Percentiles rank a stretch among this genome's conserved stretches.
phyloP scores from a whole-genome alignment of 2,113 vertebrate genomes.

The Ptilorrhoa leucosticta region DNA sequence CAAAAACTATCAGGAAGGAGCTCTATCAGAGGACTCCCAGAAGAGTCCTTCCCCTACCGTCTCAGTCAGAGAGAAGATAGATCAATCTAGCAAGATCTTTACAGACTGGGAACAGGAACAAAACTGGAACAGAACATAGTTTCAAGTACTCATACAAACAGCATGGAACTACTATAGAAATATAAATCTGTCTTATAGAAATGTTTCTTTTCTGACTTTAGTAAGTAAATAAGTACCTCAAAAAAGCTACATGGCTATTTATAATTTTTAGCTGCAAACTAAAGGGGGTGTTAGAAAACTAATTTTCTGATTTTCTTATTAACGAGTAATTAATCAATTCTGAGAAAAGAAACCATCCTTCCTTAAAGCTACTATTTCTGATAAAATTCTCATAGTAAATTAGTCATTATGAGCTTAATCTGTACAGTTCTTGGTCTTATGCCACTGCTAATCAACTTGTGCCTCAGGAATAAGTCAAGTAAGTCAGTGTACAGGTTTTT shows the following conservation, averaged over 20 bases:
- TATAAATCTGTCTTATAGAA: neutral
- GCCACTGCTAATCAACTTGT: neutral
- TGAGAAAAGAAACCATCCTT: neutral
- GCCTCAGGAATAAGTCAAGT: conserved; percentile 69
- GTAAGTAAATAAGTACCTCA: neutral
- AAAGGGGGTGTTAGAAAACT: neutral
- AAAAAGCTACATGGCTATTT: neutral
- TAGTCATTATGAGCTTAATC: neutral
- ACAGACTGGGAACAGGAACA: neutral
- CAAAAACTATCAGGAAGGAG: neutral
- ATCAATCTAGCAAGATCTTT: neutral
- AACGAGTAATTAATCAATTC: neutral
- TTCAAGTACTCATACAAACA: neutral
- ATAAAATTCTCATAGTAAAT: neutral
- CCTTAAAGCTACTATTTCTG: neutral
- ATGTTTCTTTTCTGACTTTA: neutral
- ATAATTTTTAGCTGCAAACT: neutral
- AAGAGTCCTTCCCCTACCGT: neutral
- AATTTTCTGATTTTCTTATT: neutral
- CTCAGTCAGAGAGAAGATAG: neutral
- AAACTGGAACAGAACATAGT: neutral
- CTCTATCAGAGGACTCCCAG: neutral
- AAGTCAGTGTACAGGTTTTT: conserved; percentile 69
- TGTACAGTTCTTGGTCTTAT: neutral
- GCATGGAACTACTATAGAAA: neutral